A percentile compares a stretch with the other conserved stretches of the same genome.
These are phyloP conservation scores for Glaucomys volans DNA, from an alignment of 2,113 vertebrate species.

Conservation along the genomic window DNA sequence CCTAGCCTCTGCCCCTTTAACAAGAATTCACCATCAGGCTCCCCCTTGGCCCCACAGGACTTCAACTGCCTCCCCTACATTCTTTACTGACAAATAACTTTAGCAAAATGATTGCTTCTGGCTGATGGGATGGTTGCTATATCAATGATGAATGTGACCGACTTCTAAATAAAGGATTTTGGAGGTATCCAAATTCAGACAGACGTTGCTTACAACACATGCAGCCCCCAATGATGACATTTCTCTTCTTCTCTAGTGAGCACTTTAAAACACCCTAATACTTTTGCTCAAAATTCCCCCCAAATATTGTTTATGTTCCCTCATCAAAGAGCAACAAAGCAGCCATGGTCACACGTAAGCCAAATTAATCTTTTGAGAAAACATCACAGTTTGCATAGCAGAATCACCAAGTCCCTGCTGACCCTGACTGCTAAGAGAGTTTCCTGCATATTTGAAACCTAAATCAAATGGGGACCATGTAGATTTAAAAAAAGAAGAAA, in stretches of 20 bases:
- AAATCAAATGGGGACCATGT: background rate
- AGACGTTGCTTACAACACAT: background rate
- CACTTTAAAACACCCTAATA: background rate
- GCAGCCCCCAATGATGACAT: background rate
- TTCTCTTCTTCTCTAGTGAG: background rate
- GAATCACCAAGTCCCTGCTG: background rate
- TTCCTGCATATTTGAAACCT: background rate
- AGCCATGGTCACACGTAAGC: background rate
- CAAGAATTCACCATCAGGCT: background rate
- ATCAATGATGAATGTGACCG: background rate
- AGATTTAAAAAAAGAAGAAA: background rate
- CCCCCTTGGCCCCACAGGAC: background rate
- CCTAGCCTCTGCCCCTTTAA: background rate
- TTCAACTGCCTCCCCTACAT: accelerated
- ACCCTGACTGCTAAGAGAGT: background rate
- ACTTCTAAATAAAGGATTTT: background rate
- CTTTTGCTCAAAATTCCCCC: too few species aligned
- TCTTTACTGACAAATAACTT: background rate
- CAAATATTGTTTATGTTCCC: background rate
- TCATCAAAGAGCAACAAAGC: background rate
- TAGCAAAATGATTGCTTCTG: background rate
- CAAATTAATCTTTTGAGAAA: background rate
- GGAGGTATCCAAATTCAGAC: background rate
- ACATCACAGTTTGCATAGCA: background rate
- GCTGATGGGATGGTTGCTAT: background rate